Evolutionary conservation across 2,797 vertebrate species (phyloP).

Genomic region (Borostomias antarcticus): DNA sequence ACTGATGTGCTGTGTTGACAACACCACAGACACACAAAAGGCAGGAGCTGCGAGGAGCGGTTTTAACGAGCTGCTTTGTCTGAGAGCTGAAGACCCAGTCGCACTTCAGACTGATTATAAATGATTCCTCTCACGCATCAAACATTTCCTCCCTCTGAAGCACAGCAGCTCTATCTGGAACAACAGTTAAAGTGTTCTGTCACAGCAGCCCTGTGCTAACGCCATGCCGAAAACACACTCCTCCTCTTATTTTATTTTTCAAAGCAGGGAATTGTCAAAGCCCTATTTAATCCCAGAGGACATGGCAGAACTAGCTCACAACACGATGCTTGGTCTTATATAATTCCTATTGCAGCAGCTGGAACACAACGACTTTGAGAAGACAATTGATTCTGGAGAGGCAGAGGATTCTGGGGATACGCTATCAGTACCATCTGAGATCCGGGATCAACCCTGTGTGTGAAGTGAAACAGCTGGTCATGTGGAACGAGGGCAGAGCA

Average conservation of each 20-base stretch:
- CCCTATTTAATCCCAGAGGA: no score
- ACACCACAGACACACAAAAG: constrained; percentile 20
- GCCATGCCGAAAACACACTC: no score
- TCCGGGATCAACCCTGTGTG: no score
- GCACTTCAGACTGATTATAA: not conserved
- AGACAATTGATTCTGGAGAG: not conserved
- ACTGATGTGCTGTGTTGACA: constrained; percentile 1
- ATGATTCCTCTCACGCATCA: not conserved
- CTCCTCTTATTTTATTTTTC: no score
- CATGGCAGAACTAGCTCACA: no score
- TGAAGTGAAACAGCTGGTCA: no score
- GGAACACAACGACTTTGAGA: not conserved
- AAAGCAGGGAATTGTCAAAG: not conserved
- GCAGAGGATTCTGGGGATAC: not conserved
- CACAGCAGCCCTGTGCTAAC: no score
- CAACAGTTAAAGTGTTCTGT: no score
- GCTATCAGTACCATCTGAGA: not conserved
- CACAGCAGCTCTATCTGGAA: not conserved
- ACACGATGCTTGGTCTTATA: no score
- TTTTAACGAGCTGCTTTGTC: constrained; percentile 53
- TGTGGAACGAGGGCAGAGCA: no score
- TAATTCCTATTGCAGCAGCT: not conserved
- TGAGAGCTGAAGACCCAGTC: not conserved
- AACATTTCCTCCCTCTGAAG: not conserved
- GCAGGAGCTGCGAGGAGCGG: constrained; percentile 45